Conservation (phyloP, 64 coral and sea anemone genomes). For the Pocillopora verrucosa region DNA sequence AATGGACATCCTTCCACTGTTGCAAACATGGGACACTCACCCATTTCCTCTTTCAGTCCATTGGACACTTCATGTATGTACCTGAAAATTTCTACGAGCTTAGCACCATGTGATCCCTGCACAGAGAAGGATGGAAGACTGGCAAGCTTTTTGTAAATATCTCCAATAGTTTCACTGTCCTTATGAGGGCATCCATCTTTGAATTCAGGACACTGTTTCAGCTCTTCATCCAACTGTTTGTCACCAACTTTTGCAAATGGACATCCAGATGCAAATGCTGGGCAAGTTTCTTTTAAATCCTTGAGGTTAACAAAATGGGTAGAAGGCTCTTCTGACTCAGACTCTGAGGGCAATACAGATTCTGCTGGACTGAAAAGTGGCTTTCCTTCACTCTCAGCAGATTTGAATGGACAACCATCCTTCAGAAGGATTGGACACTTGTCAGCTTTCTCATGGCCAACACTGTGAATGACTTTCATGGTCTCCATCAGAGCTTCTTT, state of each 20-base stretch:
- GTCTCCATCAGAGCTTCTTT: constrained; percentile 53
- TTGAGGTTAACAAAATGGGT: constrained; percentile 38
- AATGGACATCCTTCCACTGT: constrained; percentile 87
- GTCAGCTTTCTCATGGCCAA: constrained; percentile 41
- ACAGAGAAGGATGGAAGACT: constrained; percentile 67
- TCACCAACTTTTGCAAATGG: constrained; percentile 62
- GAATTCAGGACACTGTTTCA: constrained; percentile 65
- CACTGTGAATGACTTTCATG: constrained; percentile 66
- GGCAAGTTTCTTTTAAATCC: constrained; percentile 60
- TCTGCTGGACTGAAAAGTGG: constrained; percentile 41
- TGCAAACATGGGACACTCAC: constrained; percentile 86
- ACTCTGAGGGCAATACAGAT: constrained; percentile 30
- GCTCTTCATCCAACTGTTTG: constrained; percentile 17
- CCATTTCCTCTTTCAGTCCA: constrained; percentile 79
- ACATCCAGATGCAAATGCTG: constrained; percentile 71
- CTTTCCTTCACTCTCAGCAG: constrained; percentile 54
- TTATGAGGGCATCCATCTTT: constrained; percentile 72
- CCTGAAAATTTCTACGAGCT: constrained; percentile 78
- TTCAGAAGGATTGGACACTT: constrained; percentile 57
- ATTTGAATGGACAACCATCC: constrained; percentile 64
- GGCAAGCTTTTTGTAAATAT: constrained; percentile 74
- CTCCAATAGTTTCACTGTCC: constrained; percentile 56
- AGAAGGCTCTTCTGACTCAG: not conserved
- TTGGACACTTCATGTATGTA: constrained; percentile 74
- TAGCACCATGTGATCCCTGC: constrained; percentile 56